A percentile compares a stretch with the other conserved stretches of the same genome.
These are phyloP conservation scores for Puma concolor DNA, from an alignment of 2,113 vertebrate genomes.

Conservation along the genomic window DNA sequence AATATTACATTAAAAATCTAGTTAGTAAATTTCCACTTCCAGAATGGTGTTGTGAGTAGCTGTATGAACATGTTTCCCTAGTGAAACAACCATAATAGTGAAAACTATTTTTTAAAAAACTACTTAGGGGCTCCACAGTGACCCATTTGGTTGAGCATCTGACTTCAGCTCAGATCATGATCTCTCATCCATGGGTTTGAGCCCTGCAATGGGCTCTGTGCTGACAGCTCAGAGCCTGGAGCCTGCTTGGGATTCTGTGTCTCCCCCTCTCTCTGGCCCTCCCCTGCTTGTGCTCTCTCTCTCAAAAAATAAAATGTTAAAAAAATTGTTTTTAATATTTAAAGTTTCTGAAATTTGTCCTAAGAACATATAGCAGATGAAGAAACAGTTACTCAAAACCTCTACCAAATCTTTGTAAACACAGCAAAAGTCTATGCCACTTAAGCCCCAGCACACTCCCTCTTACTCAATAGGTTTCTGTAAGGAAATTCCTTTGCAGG, in stretches of 20 bases:
- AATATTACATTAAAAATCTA: constrained; percentile 1
- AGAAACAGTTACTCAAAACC: neutral
- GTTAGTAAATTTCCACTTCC: neutral
- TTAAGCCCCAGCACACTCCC: neutral
- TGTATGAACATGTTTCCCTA: neutral
- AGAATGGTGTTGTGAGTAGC: neutral
- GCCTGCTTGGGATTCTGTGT: no score
- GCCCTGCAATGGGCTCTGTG: neutral
- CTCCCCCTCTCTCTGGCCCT: no score
- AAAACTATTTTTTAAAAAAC: neutral
- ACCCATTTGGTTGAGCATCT: no score
- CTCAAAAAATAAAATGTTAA: no score
- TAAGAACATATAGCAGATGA: neutral
- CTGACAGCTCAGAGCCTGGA: no score
- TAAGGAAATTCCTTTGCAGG: neutral
- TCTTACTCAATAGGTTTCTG: neutral
- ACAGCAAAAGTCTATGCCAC: neutral
- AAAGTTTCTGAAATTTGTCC: neutral
- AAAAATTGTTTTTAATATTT: no score
- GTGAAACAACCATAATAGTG: neutral
- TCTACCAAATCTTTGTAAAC: neutral
- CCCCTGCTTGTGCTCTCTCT: no score
- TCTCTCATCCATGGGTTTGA: no score
- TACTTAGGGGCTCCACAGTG: no score
- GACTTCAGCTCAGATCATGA: no score